Evolutionary conservation across 2,113 vertebrate species (phyloP).

Genomic region (Promerops cafer): DNA sequence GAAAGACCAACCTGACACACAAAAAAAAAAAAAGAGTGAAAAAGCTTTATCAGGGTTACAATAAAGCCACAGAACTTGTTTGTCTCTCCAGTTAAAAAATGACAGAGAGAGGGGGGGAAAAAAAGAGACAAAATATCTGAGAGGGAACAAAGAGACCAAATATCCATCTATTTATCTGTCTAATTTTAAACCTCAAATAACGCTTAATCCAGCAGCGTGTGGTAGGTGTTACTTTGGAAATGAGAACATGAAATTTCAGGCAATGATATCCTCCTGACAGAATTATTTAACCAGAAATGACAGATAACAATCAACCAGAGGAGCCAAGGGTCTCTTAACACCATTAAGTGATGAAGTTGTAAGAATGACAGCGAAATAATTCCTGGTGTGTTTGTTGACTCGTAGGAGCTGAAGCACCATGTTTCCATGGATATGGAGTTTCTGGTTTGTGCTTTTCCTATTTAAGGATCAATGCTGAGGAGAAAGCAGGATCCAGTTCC

Average conservation of each 20-base stretch:
- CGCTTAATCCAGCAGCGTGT: not conserved
- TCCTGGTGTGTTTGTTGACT: constrained; percentile 11
- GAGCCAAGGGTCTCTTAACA: not conserved
- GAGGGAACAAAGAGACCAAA: not conserved
- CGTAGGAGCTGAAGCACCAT: constrained; percentile 9
- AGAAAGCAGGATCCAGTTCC: not conserved
- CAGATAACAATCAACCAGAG: constrained; percentile 1
- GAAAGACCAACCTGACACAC: not conserved
- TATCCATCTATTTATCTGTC: not conserved
- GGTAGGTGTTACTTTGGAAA: not conserved
- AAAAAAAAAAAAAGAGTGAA: not conserved
- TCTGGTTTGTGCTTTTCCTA: constrained; percentile 20
- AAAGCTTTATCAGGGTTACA: not conserved
- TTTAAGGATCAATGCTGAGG: constrained; percentile 30
- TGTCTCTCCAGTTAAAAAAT: not conserved
- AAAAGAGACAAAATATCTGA: not conserved
- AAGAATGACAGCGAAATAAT: constrained; percentile 27
- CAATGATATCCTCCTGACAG: not conserved
- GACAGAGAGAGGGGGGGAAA: rapidly evolving
- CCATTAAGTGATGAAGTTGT: not conserved
- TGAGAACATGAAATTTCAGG: not conserved
- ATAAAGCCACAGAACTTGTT: not conserved
- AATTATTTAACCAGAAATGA: not conserved
- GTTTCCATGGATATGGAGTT: constrained; percentile 59
- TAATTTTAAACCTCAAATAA: not conserved